Base-by-base conservation (phyloP, 2,113 vertebrate species). In the Halichoeres trimaculatus region DNA sequence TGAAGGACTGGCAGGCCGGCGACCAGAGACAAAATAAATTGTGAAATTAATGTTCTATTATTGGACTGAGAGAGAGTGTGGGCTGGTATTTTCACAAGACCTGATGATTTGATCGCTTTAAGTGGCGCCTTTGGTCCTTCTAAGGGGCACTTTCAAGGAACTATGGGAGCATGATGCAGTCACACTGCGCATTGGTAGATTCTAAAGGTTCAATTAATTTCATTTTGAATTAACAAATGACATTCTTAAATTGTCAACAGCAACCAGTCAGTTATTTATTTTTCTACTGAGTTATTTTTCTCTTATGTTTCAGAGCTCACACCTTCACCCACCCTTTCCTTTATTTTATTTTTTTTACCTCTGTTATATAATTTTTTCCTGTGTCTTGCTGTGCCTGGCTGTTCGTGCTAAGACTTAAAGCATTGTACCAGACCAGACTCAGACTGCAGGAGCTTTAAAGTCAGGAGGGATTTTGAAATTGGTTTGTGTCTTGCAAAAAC, bases 41-140 rank as follows among this genome's bases (percentile, higher is more conserved):
- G 81, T 71, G 79, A 90, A 90, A 89, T 90, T 89, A 89, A 89
- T 85, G 85, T 85, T 87, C 78, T 85, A 85, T 89, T 90, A 86
- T 90, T 85, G 76, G 83, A 85, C 66, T 1, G n/a, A 36, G 45
- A 38, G 72, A 69, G 83, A 70, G 74, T 71, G 81, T 38, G 61
- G 40, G 74, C n/a, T 70, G 60, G n/a, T 74, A 40, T 84, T 74
- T 76, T 62, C 38, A 65, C 50, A 41, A 38, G 53, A 65, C 63
- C 43, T 72, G 79, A 75, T 84, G 71, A 83, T 88, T 81, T 83
- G 76, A 86, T 85, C 24, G 16, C 70, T 71, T 81, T 76, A 24
- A 38, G 62, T 61, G 36, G 84, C 76, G 62, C 70, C 67, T 74
- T 75, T 41, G 35, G 65, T 85, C 74, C 20, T 71, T 84, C 66